Conservation (phyloP, 2,888 invertebrate species). For the Andrena hattorfiana region DNA sequence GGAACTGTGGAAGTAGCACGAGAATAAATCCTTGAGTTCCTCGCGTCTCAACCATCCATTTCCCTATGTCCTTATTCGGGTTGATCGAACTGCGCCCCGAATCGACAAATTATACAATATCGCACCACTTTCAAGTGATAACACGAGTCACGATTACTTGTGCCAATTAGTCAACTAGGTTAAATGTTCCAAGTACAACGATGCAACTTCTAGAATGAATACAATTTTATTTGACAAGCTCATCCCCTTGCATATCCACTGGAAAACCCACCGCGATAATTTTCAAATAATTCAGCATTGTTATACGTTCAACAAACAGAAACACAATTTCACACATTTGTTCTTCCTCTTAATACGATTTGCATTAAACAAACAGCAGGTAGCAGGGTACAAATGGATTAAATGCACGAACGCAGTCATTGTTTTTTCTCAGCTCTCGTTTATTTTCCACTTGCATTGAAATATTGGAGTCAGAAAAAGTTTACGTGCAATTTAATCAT, state of each 20-base stretch:
- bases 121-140: too few species aligned
- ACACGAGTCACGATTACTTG: too few species aligned
- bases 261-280: neutral
- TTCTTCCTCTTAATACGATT: too few species aligned
- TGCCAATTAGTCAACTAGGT: too few species aligned
- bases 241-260: too few species aligned
- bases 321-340: too few species aligned
- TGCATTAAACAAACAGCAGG: too few species aligned
- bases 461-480: neutral
- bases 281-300: neutral
- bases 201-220: too few species aligned
- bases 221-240: too few species aligned
- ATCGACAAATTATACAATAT: neutral
- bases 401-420: neutral
- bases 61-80: neutral
- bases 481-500: neutral
- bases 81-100: neutral
- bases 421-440: slow-evolving; percentile 20
- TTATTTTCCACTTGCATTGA: neutral
- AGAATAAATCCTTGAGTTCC: slow-evolving; percentile 1
- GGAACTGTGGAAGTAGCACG: neutral
- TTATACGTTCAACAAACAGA: too few species aligned
- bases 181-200: too few species aligned
- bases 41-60: neutral
- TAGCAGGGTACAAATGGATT: neutral